Evolutionary conservation across 2,113 vertebrate genomes (phyloP).

Genomic region (Menidia beryllina): DNA sequence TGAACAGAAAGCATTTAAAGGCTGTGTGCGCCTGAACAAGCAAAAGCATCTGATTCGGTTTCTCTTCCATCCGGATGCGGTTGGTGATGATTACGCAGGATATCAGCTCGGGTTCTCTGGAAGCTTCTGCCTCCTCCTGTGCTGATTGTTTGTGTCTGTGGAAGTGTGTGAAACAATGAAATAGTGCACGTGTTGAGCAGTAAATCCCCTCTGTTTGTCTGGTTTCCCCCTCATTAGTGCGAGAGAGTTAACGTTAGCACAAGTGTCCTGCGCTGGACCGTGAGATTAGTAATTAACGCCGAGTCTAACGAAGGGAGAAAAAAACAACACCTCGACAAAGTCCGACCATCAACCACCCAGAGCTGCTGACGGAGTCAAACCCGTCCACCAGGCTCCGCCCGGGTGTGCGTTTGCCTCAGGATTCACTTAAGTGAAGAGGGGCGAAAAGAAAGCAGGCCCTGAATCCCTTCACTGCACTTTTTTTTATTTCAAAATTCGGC

Average conservation of each 20-base stretch:
- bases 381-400: conserved; percentile 46
- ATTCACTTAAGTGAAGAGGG: not conserved
- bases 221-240: conserved; percentile 83
- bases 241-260: conserved; percentile 80
- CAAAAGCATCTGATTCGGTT: not conserved
- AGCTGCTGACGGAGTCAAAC: conserved; percentile 81
- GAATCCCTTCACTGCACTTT: conserved; percentile 16
- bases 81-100: not conserved
- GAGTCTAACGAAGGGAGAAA: conserved; percentile 84
- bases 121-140: conserved; percentile 3
- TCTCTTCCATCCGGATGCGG: not conserved
- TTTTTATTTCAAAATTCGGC: conserved; percentile 52
- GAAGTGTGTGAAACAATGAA: conserved; percentile 59
- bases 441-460: not conserved
- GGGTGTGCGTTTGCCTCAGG: conserved; percentile 17
- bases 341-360: conserved; percentile 76
- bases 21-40: not conserved
- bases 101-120: not conserved
- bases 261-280: conserved; percentile 81
- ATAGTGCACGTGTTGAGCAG: conserved; percentile 65
- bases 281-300: conserved; percentile 86
- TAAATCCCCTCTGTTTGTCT: conserved; percentile 83
- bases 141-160: conserved; percentile 34
- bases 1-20: not conserved
- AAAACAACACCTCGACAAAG: conserved; percentile 83